Conservation (phyloP, 1,140 invertebrate genomes). For the Vanessa atalanta region DNA sequence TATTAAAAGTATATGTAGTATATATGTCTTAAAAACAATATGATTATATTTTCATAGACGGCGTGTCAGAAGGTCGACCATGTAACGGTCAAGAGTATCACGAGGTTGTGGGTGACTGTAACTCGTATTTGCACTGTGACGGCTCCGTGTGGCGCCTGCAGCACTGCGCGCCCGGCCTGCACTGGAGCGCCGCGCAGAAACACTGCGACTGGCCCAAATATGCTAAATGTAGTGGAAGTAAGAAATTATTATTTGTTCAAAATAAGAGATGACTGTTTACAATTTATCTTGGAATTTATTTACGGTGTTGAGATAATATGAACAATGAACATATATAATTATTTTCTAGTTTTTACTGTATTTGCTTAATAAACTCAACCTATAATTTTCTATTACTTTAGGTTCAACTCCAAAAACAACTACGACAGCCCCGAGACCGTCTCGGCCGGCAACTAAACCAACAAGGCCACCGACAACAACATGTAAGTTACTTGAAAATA, state of each 20-base stretch:
- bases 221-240: slow-evolving; percentile 83
- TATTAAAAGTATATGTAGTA: background rate
- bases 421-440: slow-evolving; percentile 52
- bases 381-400: background rate
- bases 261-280: background rate
- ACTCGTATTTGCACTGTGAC: slow-evolving; percentile 88
- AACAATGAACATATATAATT: background rate
- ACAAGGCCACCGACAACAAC: slow-evolving; percentile 45
- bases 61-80: slow-evolving; percentile 55
- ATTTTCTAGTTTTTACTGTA: no score
- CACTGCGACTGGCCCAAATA: slow-evolving; percentile 90
- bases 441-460: slow-evolving; percentile 47
- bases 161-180: slow-evolving; percentile 88
- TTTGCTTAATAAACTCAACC: no score
- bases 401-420: slow-evolving; percentile 49
- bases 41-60: slow-evolving; percentile 7
- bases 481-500: slow-evolving; percentile 19
- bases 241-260: background rate
- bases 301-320: no score
- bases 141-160: slow-evolving; percentile 84
- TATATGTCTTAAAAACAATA: background rate
- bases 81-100: slow-evolving; percentile 85
- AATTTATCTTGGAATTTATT: background rate
- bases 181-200: slow-evolving; percentile 86
- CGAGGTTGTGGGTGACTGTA: slow-evolving; percentile 86